phyloP scores from a whole-genome alignment of 2,888 invertebrate genomes.

The Leptothorax acervorum region DNA sequence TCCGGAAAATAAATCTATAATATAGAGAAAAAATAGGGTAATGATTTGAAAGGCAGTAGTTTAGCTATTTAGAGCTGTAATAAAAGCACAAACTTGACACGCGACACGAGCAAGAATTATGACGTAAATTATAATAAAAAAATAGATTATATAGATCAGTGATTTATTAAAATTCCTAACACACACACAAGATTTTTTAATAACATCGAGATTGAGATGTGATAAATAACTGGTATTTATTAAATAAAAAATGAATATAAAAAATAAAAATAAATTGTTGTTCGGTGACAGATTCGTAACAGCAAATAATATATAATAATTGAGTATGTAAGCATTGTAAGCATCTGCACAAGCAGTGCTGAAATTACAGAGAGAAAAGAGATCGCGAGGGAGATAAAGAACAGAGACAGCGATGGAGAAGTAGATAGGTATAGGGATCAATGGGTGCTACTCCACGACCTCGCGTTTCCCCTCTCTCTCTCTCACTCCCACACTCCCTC shows the following conservation, averaged over 20 bases:
- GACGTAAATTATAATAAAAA: not conserved
- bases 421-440: slow-evolving; percentile 73
- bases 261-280: not conserved
- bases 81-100: not conserved
- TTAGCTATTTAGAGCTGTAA: not conserved
- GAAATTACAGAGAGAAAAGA: slow-evolving; percentile 47
- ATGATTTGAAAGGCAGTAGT: not conserved
- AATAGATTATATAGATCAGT: no score
- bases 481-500: slow-evolving; percentile 50
- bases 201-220: not conserved
- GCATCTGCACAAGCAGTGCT: not conserved
- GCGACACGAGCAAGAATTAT: not conserved
- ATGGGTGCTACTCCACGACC: slow-evolving; percentile 72
- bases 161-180: not conserved
- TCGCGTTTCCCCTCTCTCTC: slow-evolving; percentile 32
- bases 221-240: not conserved
- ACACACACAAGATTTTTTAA: not conserved
- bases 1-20: not conserved
- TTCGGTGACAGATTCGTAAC: not conserved
- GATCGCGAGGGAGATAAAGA: not conserved
- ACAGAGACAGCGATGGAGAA: slow-evolving; percentile 26
- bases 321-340: not conserved
- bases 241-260: not conserved
- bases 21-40: not conserved
- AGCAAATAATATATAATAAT: not conserved